These are phyloP conservation scores for Sarotherodon lohbergeri DNA, from an alignment of 2,113 vertebrate species.

Conservation along the genomic window DNA sequence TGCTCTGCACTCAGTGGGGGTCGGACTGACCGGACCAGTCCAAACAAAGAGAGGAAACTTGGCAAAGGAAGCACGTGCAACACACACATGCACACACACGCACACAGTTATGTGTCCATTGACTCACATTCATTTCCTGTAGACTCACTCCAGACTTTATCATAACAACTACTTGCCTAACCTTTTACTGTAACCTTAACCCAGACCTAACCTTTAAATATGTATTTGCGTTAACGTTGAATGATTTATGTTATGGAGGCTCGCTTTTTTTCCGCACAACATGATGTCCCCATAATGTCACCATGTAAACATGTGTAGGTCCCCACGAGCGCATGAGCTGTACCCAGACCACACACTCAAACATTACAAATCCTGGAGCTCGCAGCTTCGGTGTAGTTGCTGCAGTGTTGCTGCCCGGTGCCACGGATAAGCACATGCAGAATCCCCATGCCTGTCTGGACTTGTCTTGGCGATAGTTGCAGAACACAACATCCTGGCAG, in stretches of 20 bases:
- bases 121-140: not conserved
- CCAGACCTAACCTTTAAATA: not conserved
- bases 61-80: slow-evolving; percentile 54
- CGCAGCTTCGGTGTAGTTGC: not conserved
- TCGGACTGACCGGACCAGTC: slow-evolving; percentile 59
- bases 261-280: not conserved
- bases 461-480: slow-evolving; percentile 2
- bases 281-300: not conserved
- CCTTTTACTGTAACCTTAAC: not conserved
- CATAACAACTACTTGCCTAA: not conserved
- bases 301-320: not conserved
- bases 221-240: not conserved
- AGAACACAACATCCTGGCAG: not conserved
- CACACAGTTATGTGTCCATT: not conserved
- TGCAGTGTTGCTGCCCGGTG: not conserved
- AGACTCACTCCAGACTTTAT: not conserved
- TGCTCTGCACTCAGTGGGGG: slow-evolving; percentile 50
- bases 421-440: slow-evolving; percentile 5
- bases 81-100: not conserved
- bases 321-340: not conserved
- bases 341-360: not conserved
- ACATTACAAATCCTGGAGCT: slow-evolving; percentile 12
- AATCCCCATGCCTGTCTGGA: slow-evolving; percentile 40
- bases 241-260: not conserved
- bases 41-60: slow-evolving; percentile 77